Conservation (phyloP, 2,113 vertebrate genomes). For the Nycticorax nycticorax region DNA sequence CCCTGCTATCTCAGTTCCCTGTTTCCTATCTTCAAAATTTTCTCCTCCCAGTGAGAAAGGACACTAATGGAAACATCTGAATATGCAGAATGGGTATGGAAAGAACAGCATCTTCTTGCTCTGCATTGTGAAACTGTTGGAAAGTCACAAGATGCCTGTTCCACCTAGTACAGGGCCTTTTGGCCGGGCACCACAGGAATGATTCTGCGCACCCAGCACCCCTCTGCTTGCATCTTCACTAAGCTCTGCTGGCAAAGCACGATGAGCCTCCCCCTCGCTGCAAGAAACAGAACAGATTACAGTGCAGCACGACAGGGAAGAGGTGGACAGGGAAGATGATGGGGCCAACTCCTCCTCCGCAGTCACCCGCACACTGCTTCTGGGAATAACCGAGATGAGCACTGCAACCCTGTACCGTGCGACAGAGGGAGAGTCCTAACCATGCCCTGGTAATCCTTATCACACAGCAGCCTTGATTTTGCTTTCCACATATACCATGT, state of each 20-base stretch:
- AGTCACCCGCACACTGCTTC: rapidly evolving
- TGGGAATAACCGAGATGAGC: not conserved
- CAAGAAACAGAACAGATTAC: not conserved
- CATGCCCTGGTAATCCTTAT: not conserved
- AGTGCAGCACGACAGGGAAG: not conserved
- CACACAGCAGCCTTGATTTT: not conserved
- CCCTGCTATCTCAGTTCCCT: not conserved
- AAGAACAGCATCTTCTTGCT: not conserved
- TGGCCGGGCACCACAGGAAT: not conserved
- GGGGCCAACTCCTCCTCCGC: not conserved
- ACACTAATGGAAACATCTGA: constrained; percentile 7
- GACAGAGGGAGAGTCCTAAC: not conserved
- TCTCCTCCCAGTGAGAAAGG: not conserved
- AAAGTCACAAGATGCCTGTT: constrained; percentile 40
- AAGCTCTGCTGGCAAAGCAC: not conserved
- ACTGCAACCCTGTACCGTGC: not conserved
- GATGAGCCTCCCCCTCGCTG: not conserved
- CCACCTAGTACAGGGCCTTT: not conserved
- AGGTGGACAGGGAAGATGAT: not conserved
- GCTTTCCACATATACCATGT: not conserved
- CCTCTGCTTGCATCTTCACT: rapidly evolving
- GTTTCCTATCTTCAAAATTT: not conserved
- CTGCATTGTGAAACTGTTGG: constrained; percentile 22
- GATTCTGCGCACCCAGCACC: not conserved
- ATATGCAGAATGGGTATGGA: not conserved